Base-by-base conservation (phyloP, 2,888 invertebrate genomes). In the Platycheirus albimanus region DNA sequence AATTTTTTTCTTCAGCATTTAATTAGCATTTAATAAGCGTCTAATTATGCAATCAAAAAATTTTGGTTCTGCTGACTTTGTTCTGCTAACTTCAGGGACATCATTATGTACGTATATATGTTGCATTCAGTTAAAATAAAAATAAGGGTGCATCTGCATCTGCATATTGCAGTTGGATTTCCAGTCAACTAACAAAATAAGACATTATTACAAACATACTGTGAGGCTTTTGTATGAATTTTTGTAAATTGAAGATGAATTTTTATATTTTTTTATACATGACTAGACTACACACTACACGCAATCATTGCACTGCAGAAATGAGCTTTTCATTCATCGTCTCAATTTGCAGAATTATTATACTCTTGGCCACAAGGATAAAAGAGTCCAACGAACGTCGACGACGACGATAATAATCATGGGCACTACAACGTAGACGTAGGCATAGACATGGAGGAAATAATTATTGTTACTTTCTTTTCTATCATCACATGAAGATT, bases 401-500 rank as follows among this genome's bases (percentile, higher is more conserved):
- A 10, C 30, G 15, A 58, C 41, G 13, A 56, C 47, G 30, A 47
- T 36, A n/a, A 69, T 17, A 30, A 51, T 24, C 10, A 19, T 10
- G 10, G 51, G 11, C 13, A 41, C 33, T 6, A 33, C 13, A 13
- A 4, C 15, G 1, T 6, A 0, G 7, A 24, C n/a, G n/a, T 11
- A 11, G 30, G 20, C 19, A 20, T 8, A 33, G 20, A 63, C 8
- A 7, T 43, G 6, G 56, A 67, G 67, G 64, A 79, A 52, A 61
- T 70, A 63, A 70, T 76, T 76, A 70, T 75, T 45, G 70, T 70
- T 63, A 63, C 61, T 70, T 45, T 43, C 43, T 38, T 52, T 43
- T 61, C 63, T 70, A 43, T 70, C 54, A 24, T 28, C 52, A 66
- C 36, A 63, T 45, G 47, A 70, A 30, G 47, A 19, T 74, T 79